Conservation (phyloP, 2,113 vertebrate genomes). For the Motacilla alba region DNA sequence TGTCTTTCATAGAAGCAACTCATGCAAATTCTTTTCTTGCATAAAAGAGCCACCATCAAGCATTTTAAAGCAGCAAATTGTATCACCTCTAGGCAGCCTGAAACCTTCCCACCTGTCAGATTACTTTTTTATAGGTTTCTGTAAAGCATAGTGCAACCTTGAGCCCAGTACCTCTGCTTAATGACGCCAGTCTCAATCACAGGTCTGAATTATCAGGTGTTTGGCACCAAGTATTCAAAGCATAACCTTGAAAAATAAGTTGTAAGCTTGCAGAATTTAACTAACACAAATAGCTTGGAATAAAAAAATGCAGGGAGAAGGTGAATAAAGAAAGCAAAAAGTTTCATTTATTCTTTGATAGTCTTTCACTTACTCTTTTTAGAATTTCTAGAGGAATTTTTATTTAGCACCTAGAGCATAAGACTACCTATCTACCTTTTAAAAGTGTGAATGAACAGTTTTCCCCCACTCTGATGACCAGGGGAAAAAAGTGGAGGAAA, state of each 20-base stretch:
- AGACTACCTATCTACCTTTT: not conserved
- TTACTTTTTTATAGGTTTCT: not conserved
- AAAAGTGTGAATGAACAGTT: not conserved
- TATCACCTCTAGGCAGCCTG: not conserved
- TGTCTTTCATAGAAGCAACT: not conserved
- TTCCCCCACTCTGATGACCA: not conserved
- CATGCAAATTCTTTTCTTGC: not conserved
- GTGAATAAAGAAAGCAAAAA: not conserved
- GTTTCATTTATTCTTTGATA: not conserved
- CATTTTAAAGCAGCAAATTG: not conserved
- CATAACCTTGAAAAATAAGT: not conserved
- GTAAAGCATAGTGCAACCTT: not conserved
- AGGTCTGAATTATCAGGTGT: not conserved
- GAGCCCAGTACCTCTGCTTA: not conserved
- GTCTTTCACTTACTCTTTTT: not conserved
- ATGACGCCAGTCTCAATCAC: not conserved
- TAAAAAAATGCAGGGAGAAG: not conserved
- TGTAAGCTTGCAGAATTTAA: not conserved
- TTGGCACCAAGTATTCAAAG: not conserved
- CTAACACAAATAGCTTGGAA: not conserved
- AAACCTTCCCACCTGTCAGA: not conserved
- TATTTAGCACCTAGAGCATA: not conserved
- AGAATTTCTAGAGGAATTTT: not conserved
- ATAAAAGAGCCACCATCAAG: not conserved
- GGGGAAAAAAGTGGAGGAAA: not conserved